These are phyloP conservation scores for Catharus ustulatus DNA, from an alignment of 2,797 vertebrate species.

Conservation along the genomic window DNA sequence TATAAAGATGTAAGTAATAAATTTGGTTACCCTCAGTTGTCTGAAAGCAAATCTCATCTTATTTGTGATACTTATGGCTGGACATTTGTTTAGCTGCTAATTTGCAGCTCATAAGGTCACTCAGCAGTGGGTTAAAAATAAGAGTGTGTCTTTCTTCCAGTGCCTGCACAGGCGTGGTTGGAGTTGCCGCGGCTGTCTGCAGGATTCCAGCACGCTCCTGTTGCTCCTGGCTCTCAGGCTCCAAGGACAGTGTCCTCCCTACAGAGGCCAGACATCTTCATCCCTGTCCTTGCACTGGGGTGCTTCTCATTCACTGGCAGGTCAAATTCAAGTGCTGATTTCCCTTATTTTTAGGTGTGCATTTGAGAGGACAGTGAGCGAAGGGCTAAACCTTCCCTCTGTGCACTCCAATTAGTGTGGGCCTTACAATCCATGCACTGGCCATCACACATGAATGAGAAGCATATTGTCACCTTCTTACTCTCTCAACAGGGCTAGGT, in stretches of 20 bases:
- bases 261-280: neutral
- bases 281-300: neutral
- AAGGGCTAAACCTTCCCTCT: neutral
- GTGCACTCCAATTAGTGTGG: neutral
- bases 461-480: neutral
- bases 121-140: neutral
- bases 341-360: neutral
- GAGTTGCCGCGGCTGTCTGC: neutral
- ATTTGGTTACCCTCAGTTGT: neutral
- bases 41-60: neutral
- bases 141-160: neutral
- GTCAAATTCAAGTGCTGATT: neutral
- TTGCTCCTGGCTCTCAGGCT: neutral
- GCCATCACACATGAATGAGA: neutral
- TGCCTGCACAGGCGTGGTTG: rapidly evolving
- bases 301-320: neutral
- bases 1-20: neutral
- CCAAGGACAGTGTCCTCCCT: neutral
- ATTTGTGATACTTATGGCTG: neutral
- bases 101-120: neutral
- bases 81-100: neutral
- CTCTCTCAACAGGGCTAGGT: neutral
- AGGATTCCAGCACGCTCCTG: neutral
- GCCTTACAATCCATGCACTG: rapidly evolving
- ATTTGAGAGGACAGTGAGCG: neutral